These are phyloP conservation scores for Perca flavescens DNA, from an alignment of 2,113 vertebrate genomes.

Conservation along the genomic window DNA sequence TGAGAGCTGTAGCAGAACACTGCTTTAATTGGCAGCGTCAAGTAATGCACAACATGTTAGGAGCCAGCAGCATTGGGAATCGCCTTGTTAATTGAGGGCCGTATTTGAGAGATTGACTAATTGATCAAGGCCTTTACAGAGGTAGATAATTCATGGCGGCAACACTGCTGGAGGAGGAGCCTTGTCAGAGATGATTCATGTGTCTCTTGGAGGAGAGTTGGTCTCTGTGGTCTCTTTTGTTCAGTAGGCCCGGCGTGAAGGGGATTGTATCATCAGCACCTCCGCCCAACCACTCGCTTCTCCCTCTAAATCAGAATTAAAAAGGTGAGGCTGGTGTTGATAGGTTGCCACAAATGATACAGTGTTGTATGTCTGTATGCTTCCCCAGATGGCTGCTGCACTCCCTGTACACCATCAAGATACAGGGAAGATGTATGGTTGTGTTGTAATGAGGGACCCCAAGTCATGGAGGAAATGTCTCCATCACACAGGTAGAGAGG, in stretches of 20 bases:
- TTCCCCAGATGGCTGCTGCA: slow-evolving; percentile 65
- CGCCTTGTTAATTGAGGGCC: slow-evolving; percentile 80
- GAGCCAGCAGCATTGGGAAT: slow-evolving; percentile 73
- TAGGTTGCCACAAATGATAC: slow-evolving; percentile 84
- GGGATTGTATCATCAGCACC: slow-evolving; percentile 71
- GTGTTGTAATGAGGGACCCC: slow-evolving; percentile 79
- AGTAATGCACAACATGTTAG: slow-evolving; percentile 71
- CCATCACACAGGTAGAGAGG: slow-evolving; percentile 75
- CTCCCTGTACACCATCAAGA: slow-evolving; percentile 70
- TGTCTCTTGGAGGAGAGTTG: slow-evolving; percentile 64
- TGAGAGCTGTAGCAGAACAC: slow-evolving; percentile 36
- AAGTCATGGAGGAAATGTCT: slow-evolving; percentile 78
- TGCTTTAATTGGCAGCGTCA: slow-evolving; percentile 75
- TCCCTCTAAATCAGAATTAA: slow-evolving; percentile 81
- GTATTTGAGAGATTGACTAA: slow-evolving; percentile 84
- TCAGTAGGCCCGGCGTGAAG: slow-evolving; percentile 60
- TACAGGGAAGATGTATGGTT: slow-evolving; percentile 80
- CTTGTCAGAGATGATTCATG: slow-evolving; percentile 83
- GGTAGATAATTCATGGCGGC: slow-evolving; percentile 77
- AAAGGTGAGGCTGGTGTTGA: slow-evolving; percentile 78
- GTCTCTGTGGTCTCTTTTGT: slow-evolving; percentile 80
- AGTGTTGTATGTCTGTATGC: slow-evolving; percentile 75
- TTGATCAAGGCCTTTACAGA: slow-evolving; percentile 82
- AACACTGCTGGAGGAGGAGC: slow-evolving; percentile 68
- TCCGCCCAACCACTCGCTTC: slow-evolving; percentile 52